A percentile compares a stretch with the other conserved stretches of the same genome.
Evolutionary conservation across 2,797 vertebrate species (phyloP).

Genomic region (Garrulus glandarius): DNA sequence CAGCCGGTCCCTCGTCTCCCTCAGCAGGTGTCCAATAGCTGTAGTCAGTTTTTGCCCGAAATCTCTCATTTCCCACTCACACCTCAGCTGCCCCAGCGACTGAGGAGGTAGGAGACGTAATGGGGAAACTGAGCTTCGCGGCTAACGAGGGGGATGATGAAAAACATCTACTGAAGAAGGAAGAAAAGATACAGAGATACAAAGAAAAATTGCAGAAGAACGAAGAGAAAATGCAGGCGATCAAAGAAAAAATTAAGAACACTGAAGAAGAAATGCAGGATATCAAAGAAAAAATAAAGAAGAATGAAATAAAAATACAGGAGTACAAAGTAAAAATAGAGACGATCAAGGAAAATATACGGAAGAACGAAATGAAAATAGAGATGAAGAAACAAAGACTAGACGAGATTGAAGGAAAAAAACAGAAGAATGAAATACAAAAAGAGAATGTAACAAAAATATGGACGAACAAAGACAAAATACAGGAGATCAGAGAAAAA

Average conservation of each 20-base stretch:
- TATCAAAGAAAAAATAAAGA: neutral
- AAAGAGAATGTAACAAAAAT: neutral
- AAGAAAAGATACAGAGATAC: neutral
- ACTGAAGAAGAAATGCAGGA: neutral
- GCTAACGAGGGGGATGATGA: accelerated
- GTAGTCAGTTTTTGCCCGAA: accelerated
- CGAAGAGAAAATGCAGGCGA: neutral
- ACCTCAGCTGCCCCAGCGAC: neutral
- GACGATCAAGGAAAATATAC: neutral
- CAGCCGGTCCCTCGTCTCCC: accelerated
- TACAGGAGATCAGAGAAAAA: neutral
- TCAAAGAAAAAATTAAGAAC: neutral
- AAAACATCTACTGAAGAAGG: neutral
- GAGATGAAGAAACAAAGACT: neutral
- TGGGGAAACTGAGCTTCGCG: neutral
- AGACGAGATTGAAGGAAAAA: neutral
- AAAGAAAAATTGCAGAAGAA: neutral
- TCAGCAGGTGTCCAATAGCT: accelerated
- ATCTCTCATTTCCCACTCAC: accelerated
- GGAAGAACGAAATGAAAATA: neutral
- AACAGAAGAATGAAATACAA: neutral
- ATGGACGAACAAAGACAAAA: neutral
- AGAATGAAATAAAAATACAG: neutral
- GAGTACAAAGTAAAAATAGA: neutral
- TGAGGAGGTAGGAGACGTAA: neutral